phyloP scores from a whole-genome alignment of 1,140 invertebrate genomes.

The Aphis gossypii region DNA sequence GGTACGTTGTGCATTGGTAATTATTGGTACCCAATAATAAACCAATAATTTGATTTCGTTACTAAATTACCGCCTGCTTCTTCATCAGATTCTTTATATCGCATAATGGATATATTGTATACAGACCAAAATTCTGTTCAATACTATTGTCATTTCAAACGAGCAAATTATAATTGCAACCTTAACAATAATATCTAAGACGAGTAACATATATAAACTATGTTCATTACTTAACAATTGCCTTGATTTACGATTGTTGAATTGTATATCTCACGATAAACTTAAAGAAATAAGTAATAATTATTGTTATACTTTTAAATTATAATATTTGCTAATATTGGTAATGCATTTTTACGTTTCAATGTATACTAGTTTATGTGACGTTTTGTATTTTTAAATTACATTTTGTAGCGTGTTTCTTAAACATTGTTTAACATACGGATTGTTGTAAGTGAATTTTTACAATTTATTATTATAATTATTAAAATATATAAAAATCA shows the following conservation, averaged over 20 bases:
- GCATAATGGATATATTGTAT: background rate
- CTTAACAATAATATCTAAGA: background rate
- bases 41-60: background rate
- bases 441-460: conserved; percentile 43
- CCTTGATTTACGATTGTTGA: background rate
- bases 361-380: conserved; percentile 44
- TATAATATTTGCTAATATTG: background rate
- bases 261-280: background rate
- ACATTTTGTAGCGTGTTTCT: conserved; percentile 52
- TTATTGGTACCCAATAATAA: background rate
- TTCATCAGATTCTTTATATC: background rate
- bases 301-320: conserved; percentile 25
- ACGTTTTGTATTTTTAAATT: conserved; percentile 51
- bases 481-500: conserved; percentile 37
- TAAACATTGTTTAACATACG: conserved; percentile 47
- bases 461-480: conserved; percentile 51
- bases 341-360: conserved; percentile 52
- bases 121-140: background rate
- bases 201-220: background rate
- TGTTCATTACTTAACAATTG: background rate
- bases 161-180: background rate
- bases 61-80: background rate
- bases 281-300: background rate
- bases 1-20: background rate
- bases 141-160: background rate